A percentile compares a stretch with the other conserved stretches of the same genome.
Conservation (phyloP, 64 coral and sea anemone genomes). For the Montipora capricornis region DNA sequence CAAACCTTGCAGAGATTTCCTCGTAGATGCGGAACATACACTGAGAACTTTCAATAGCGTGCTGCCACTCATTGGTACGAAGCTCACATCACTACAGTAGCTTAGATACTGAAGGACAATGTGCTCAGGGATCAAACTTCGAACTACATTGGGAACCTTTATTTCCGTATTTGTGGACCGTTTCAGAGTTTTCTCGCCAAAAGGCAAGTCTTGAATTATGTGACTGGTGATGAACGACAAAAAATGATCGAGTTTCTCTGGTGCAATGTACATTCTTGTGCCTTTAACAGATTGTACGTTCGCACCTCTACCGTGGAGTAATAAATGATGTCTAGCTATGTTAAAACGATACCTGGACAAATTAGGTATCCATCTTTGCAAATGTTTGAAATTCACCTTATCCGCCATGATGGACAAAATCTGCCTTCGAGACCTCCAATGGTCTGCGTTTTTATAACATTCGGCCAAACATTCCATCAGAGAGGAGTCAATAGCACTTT, state of each 20-base stretch:
- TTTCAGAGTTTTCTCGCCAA: constrained; percentile 63
- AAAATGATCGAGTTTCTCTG: constrained; percentile 62
- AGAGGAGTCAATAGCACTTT: no score
- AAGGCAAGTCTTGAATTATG: constrained; percentile 64
- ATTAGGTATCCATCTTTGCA: constrained; percentile 65
- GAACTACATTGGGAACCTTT: constrained; percentile 63
- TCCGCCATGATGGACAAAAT: constrained; percentile 72
- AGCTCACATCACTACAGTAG: constrained; percentile 50
- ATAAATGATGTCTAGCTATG: constrained; percentile 64
- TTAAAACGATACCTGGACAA: constrained; percentile 67
- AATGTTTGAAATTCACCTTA: constrained; percentile 55
- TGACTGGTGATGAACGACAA: constrained; percentile 68
- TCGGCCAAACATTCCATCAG: constrained; percentile 14
- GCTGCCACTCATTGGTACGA: constrained; percentile 64
- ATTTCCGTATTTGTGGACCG: constrained; percentile 36
- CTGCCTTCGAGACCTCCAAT: constrained; percentile 62
- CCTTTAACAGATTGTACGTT: not conserved
- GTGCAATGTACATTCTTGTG: constrained; percentile 44
- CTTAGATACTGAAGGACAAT: constrained; percentile 65
- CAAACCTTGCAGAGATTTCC: not conserved
- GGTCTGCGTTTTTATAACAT: constrained; percentile 74
- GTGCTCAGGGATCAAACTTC: constrained; percentile 58
- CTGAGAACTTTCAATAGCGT: constrained; percentile 43
- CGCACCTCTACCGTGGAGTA: constrained; percentile 69
- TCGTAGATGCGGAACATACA: constrained; percentile 60